Conservation (phyloP, 2,113 vertebrate genomes). For the Sceloporus tristichus region DNA sequence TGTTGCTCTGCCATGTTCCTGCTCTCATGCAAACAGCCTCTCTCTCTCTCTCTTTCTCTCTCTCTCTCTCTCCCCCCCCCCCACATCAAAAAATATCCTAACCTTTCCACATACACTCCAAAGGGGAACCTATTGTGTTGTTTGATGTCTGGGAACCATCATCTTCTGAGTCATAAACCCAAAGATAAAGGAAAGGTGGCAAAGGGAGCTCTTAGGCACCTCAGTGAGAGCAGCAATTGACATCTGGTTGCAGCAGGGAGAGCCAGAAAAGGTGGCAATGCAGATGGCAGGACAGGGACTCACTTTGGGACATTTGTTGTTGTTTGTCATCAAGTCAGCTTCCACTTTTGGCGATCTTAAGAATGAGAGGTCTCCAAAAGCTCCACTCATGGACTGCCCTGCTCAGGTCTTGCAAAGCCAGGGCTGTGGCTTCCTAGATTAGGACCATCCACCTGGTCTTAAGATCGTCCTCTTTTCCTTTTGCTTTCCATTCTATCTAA, state of each 20-base stretch:
- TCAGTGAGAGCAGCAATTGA: conserved; percentile 70
- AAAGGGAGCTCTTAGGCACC: conserved; percentile 56
- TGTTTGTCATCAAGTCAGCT: too few species aligned
- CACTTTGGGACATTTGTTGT: not conserved
- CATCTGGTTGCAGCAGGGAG: conserved; percentile 65
- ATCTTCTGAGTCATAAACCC: conserved; percentile 66
- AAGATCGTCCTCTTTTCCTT: too few species aligned
- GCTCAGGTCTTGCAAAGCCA: too few species aligned
- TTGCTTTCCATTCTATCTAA: too few species aligned
- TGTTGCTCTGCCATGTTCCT: accelerated
- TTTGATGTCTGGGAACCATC: conserved; percentile 66
- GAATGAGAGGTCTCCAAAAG: too few species aligned
- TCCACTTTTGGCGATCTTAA: too few species aligned
- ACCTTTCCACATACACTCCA: conserved; percentile 5
- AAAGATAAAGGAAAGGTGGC: conserved; percentile 66
- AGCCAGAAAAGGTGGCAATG: conserved; percentile 43
- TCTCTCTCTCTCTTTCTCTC: not conserved
- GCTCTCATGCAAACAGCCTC: too few species aligned
- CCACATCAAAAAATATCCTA: not conserved
- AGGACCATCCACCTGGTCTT: too few species aligned
- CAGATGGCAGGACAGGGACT: conserved; percentile 32
- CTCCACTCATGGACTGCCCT: not conserved
- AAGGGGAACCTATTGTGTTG: conserved; percentile 37
- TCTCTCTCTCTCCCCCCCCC: too few species aligned
- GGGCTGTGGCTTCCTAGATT: too few species aligned